Percentiles rank a stretch among this genome's conserved stretches.
These are phyloP conservation scores for Brienomyrus longianalis DNA, from an alignment of 2,113 vertebrate genomes.

Conservation along the genomic window DNA sequence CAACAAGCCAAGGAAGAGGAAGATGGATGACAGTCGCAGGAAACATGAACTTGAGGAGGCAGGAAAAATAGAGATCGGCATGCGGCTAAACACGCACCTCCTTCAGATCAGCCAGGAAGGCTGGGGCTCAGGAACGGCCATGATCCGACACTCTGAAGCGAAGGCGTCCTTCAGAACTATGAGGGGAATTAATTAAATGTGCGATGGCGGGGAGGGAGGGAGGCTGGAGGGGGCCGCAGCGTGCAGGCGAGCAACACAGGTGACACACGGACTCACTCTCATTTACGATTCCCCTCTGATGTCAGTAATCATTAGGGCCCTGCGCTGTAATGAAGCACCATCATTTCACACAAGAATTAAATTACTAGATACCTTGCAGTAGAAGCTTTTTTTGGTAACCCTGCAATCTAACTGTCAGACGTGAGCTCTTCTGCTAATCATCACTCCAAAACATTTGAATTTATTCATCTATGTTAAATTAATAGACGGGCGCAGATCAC, in stretches of 20 bases:
- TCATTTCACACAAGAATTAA: constrained; percentile 97
- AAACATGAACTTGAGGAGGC: not conserved
- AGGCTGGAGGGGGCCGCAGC: constrained; percentile 45
- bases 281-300: constrained; percentile 96
- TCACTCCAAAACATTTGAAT: constrained; percentile 93
- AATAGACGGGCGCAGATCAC: constrained; percentile 92
- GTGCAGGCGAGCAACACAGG: constrained; percentile 67
- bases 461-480: constrained; percentile 98
- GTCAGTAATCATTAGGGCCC: constrained; percentile 93
- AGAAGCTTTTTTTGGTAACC: constrained; percentile 82
- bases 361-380: constrained; percentile 92
- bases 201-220: not conserved
- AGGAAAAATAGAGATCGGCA: not conserved
- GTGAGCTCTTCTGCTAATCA: constrained; percentile 92
- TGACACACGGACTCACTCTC: constrained; percentile 80
- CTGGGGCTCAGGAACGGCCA: not conserved
- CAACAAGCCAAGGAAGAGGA: not conserved
- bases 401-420: constrained; percentile 99
- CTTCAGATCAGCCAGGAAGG: constrained; percentile 1
- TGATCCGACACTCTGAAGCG: not conserved
- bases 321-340: constrained; percentile 98
- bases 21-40: not conserved
- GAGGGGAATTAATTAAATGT: constrained; percentile 22
- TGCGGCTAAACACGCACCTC: not conserved
- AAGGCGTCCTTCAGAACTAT: not conserved